A percentile compares a stretch with the other conserved stretches of the same genome.
Conservation (phyloP, 2,113 vertebrate species). For the Henicopernis longicauda region DNA sequence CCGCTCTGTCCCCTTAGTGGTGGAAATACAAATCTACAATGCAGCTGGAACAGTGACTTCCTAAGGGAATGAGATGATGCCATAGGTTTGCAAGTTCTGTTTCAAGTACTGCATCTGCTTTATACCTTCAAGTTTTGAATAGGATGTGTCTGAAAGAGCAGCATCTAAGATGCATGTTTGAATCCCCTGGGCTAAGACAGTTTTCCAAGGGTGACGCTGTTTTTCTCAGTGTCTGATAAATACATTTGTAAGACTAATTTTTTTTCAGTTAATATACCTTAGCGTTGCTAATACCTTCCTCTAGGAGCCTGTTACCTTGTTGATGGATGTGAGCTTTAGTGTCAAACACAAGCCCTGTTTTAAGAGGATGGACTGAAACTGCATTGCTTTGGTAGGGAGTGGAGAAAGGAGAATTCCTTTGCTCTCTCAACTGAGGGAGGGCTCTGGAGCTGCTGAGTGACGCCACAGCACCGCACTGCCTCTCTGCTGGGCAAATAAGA, state of each 20-base stretch:
- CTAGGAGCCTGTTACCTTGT: background rate
- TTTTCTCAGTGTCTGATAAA: background rate
- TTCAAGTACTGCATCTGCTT: background rate
- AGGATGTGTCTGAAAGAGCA: background rate
- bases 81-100: background rate
- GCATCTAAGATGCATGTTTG: background rate
- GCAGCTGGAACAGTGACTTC: background rate
- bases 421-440: background rate
- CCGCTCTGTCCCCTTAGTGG: background rate
- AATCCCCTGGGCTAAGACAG: background rate
- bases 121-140: background rate
- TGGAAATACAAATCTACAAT: background rate
- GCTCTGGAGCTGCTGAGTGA: background rate
- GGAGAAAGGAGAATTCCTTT: background rate
- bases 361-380: background rate
- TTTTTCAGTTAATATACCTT: background rate
- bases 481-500: background rate
- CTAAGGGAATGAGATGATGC: background rate
- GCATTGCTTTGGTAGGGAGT: background rate
- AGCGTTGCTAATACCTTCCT: background rate
- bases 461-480: background rate
- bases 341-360: background rate
- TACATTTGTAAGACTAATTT: background rate
- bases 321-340: background rate
- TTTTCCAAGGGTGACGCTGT: background rate